Conservation (phyloP, 2,888 invertebrate species). For the Cantharis rufa region DNA sequence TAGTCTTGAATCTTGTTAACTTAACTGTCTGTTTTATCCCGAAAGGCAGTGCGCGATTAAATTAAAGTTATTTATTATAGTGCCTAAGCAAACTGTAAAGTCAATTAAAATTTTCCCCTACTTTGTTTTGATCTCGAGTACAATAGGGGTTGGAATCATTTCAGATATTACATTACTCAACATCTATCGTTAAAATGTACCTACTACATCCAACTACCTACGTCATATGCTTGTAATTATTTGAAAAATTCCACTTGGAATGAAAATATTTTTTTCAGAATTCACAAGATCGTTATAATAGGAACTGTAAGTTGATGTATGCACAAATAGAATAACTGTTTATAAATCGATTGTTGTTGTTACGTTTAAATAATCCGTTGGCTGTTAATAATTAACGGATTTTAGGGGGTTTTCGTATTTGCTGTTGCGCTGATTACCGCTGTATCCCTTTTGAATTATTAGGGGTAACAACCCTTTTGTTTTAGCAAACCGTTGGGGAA, state of each 20-base stretch:
- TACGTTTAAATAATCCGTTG: slow-evolving; percentile 44
- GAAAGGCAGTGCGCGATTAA: slow-evolving; percentile 34
- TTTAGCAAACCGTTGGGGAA: slow-evolving; percentile 32
- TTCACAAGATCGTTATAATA: not conserved
- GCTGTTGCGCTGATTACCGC: slow-evolving; percentile 7
- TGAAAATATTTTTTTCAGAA: not conserved
- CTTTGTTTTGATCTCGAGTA: slow-evolving; percentile 20
- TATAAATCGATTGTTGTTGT: slow-evolving; percentile 37
- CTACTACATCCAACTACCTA: not conserved
- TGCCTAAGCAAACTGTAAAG: slow-evolving; percentile 40
- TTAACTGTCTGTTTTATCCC: slow-evolving; percentile 25
- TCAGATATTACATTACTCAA: slow-evolving; percentile 15
- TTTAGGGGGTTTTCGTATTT: slow-evolving; percentile 23
- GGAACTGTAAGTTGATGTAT: not conserved
- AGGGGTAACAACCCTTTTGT: slow-evolving; percentile 39
- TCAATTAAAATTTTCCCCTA: slow-evolving; percentile 40
- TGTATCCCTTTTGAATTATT: slow-evolving; percentile 23
- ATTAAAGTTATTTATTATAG: slow-evolving; percentile 41
- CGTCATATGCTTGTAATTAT: not conserved
- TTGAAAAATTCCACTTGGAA: not conserved
- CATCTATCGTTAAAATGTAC: not conserved
- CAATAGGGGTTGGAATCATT: slow-evolving; percentile 8
- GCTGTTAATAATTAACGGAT: slow-evolving; percentile 48
- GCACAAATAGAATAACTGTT: slow-evolving; percentile 1
- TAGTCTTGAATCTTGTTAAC: slow-evolving; percentile 26